These are phyloP conservation scores for Petaurus breviceps DNA, from an alignment of 2,113 vertebrate genomes.

Conservation along the genomic window DNA sequence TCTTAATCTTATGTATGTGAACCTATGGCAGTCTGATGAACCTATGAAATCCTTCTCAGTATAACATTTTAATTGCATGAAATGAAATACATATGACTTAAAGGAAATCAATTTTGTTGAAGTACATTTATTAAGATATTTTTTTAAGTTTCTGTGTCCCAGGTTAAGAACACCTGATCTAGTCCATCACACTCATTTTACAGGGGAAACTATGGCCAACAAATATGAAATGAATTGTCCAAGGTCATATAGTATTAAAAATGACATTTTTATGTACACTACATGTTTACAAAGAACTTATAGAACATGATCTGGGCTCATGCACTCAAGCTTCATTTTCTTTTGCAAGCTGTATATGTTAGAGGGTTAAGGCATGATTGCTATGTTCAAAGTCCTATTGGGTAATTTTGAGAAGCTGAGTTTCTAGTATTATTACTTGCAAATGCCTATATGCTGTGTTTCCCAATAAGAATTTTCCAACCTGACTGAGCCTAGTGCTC, in stretches of 20 bases:
- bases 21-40: not conserved
- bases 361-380: not conserved
- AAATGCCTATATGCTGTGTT: not conserved
- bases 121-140: not conserved
- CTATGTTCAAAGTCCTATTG: not conserved
- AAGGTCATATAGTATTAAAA: not conserved
- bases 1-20: not conserved
- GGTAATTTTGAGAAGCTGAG: not conserved
- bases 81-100: not conserved
- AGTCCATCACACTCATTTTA: not conserved
- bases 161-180: not conserved
- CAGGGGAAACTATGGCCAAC: not conserved
- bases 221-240: not conserved
- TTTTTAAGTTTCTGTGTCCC: not conserved
- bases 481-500: not conserved
- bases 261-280: not conserved
- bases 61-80: not conserved
- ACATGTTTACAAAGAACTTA: not conserved
- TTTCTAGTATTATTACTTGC: not conserved
- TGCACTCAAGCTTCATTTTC: not conserved
- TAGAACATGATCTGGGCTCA: not conserved
- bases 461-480: not conserved
- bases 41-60: not conserved
- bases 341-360: not conserved
- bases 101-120: not conserved